A percentile compares a stretch with the other conserved stretches of the same genome.
Evolutionary conservation across 2,797 vertebrate species (phyloP).

Genomic region (Hoplostethus mediterraneus): DNA sequence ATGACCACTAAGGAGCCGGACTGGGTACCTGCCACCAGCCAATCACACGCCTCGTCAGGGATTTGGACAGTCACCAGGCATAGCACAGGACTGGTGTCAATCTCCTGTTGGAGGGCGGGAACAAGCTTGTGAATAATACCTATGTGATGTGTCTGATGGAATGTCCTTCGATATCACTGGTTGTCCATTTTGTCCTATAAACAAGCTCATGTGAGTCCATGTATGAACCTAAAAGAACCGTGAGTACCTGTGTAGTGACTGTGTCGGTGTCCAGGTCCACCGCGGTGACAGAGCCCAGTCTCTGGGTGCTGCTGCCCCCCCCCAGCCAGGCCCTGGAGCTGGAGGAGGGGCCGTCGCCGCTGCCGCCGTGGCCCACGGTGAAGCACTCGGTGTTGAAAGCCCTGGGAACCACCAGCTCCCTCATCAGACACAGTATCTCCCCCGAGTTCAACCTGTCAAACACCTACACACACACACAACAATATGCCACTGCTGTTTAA

Average conservation of each 20-base stretch:
- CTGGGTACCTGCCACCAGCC: constrained; percentile 94
- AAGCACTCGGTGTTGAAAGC: constrained; percentile 88
- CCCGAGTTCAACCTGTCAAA: constrained; percentile 93
- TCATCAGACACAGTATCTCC: constrained; percentile 91
- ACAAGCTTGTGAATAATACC: neutral
- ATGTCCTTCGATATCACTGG: neutral
- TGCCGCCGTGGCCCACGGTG: constrained; percentile 68
- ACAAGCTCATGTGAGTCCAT: too few relatives aligned
- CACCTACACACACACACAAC: constrained; percentile 81
- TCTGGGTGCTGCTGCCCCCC: constrained; percentile 88
- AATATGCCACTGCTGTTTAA: neutral
- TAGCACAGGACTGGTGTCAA: constrained; percentile 90
- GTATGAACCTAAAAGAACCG: neutral
- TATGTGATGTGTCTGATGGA: neutral
- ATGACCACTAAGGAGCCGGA: constrained; percentile 89
- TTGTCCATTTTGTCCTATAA: too few relatives aligned
- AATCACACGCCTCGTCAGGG: constrained; percentile 85
- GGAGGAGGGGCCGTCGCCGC: constrained; percentile 5
- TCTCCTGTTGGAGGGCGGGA: constrained; percentile 75
- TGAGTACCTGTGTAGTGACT: constrained; percentile 85
- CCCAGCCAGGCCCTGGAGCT: constrained; percentile 87
- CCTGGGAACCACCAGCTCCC: constrained; percentile 80
- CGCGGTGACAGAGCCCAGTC: constrained; percentile 85
- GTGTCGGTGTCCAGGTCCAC: constrained; percentile 86
- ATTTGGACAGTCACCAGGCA: constrained; percentile 89